Base-by-base conservation (phyloP, 2,113 vertebrate genomes). In the Pelecanus crispus region DNA sequence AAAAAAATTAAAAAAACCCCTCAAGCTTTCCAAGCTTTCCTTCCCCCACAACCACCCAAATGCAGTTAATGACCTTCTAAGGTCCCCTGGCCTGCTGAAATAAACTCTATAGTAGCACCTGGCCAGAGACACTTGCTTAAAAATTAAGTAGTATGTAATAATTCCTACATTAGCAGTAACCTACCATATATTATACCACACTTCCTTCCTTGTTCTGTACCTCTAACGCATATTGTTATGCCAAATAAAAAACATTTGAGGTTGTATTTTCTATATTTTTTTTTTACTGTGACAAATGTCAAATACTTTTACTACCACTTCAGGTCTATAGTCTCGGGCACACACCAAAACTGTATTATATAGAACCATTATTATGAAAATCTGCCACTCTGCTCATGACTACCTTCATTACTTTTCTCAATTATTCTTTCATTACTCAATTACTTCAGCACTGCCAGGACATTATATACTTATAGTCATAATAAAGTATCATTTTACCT, bases 401-500 rank as follows among this genome's bases (percentile, higher is more conserved):
- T 65, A 72, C 2, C 21, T 81, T 61, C 7, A 45, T 56, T 66
- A 73, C 10, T 88, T 88, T 81, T 78, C 52, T 74, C 53, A 88
- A n/a, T 75, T 87, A 71, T 26, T 85, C n/a, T 38, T 79, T 81
- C 19, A 62, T 55, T 83, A 81, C 78, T 84, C 21, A 49, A 19
- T 68, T 81, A 90, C 22, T 85, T 53, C 66, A 81, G 55, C 44
- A 70, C 26, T 81, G 24, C 32, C 45, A 92, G 32, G 38, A 66
- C 22, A 59, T 61, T 55, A 83, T 11, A 65, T 38, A 32, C 50
- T 66, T 36, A 42, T 1, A 70, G 12, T 66, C 28, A 65, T 20
- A 55, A 87, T 29, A 40, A 74, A 55, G 14, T 10, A 88, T 68
- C 36, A 13, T 17, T 96, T 98, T 98, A 99, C 99, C 98, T 98